Conservation (phyloP, 2,888 invertebrate species). For the Buathra laborator region DNA sequence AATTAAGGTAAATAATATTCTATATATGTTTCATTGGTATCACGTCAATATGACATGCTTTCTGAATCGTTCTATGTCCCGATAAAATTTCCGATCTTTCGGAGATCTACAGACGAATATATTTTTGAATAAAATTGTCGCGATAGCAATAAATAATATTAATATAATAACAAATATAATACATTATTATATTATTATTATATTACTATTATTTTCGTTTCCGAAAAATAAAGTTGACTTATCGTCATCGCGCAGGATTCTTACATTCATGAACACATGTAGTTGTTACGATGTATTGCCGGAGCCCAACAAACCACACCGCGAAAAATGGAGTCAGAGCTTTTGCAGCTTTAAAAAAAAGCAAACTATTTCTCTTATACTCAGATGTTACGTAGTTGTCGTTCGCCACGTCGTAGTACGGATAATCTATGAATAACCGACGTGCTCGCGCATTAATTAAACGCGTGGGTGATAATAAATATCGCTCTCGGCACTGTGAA, state of each 20-base stretch:
- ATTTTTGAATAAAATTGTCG: no score
- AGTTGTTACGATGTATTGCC: not conserved
- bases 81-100: no score
- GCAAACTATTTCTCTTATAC: constrained; percentile 36
- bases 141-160: no score
- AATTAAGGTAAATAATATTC: no score
- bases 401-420: constrained; percentile 39
- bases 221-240: not conserved
- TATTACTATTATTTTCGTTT: no score
- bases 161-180: no score
- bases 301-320: not conserved
- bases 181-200: no score
- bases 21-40: no score
- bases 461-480: constrained; percentile 69
- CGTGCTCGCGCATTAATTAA: constrained; percentile 70
- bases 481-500: constrained; percentile 58
- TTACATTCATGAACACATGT: not conserved
- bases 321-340: not conserved
- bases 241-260: not conserved
- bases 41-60: no score
- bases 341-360: not conserved
- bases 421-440: constrained; percentile 69
- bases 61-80: no score
- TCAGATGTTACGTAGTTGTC: constrained; percentile 29
- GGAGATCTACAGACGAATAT: no score